phyloP scores from a whole-genome alignment of 1,140 invertebrate species.

The Goniozus legneri region DNA sequence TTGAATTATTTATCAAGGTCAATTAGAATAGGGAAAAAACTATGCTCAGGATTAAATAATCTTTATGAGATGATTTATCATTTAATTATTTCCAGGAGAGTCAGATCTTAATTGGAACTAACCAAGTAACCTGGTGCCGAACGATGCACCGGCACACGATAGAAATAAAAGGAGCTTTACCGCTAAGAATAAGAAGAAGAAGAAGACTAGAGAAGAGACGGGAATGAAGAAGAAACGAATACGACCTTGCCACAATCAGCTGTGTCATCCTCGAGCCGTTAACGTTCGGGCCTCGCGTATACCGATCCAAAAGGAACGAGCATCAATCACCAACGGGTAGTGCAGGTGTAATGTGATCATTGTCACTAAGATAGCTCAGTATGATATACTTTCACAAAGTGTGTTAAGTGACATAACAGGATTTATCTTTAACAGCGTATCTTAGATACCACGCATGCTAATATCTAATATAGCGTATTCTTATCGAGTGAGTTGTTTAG shows the following conservation, averaged over 20 bases:
- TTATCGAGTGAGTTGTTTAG: too few species aligned
- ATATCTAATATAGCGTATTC: too few species aligned
- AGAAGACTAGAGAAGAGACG: slow-evolving; percentile 21
- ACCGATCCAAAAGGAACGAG: slow-evolving; percentile 36
- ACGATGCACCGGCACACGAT: slow-evolving; percentile 33
- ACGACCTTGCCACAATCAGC: slow-evolving; percentile 48
- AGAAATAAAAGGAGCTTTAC: slow-evolving; percentile 42
- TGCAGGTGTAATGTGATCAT: slow-evolving; percentile 49
- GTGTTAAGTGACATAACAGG: slow-evolving; percentile 38
- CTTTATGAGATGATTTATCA: too few species aligned
- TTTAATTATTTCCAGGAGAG: too few species aligned
- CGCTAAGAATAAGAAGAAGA: slow-evolving; percentile 43
- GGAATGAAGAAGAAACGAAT: slow-evolving; percentile 14
- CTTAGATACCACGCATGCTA: slow-evolving; percentile 5
- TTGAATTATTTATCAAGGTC: too few species aligned
- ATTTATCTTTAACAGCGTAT: slow-evolving; percentile 33
- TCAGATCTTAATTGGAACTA: too few species aligned
- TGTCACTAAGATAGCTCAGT: slow-evolving; percentile 38
- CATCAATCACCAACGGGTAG: slow-evolving; percentile 50
- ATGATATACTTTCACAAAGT: slow-evolving; percentile 28
- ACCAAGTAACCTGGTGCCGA: slow-evolving; percentile 46
- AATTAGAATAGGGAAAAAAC: too few species aligned
- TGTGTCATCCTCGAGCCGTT: slow-evolving; percentile 53
- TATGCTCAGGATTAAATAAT: too few species aligned
- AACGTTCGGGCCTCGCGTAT: slow-evolving; percentile 38